These are phyloP conservation scores for Cossypha niveicapilla DNA, from an alignment of 2,797 vertebrate species.

Conservation along the genomic window DNA sequence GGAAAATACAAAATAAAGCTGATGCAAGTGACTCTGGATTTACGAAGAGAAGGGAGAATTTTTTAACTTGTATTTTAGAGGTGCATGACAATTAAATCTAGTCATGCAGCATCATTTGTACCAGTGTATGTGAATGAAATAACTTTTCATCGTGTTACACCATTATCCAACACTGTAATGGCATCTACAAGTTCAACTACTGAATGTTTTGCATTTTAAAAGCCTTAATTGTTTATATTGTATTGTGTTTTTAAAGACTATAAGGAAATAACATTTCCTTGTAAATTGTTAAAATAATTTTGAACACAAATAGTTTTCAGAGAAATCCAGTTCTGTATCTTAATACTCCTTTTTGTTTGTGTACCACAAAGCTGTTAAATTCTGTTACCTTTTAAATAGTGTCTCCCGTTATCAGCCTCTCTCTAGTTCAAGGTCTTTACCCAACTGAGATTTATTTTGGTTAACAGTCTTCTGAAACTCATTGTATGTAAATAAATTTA, in stretches of 20 bases:
- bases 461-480: constrained; percentile 24
- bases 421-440: background rate
- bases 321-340: background rate
- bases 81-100: background rate
- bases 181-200: background rate
- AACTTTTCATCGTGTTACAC: background rate
- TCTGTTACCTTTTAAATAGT: background rate
- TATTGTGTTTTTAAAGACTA: constrained; percentile 34
- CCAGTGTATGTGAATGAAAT: background rate
- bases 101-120: background rate
- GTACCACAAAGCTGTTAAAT: background rate
- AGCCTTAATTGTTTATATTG: constrained; percentile 53
- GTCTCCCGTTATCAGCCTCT: background rate
- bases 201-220: constrained; percentile 43
- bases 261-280: constrained; percentile 11
- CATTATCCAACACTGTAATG: background rate
- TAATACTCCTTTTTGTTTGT: background rate
- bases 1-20: background rate
- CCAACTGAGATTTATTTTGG: background rate
- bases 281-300: background rate
- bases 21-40: background rate
- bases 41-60: background rate
- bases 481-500: constrained; percentile 24
- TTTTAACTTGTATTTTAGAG: background rate
- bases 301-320: background rate